These are phyloP conservation scores for Drosophila macrothrix DNA, from an alignment of 2,888 invertebrate species.

Conservation along the genomic window DNA sequence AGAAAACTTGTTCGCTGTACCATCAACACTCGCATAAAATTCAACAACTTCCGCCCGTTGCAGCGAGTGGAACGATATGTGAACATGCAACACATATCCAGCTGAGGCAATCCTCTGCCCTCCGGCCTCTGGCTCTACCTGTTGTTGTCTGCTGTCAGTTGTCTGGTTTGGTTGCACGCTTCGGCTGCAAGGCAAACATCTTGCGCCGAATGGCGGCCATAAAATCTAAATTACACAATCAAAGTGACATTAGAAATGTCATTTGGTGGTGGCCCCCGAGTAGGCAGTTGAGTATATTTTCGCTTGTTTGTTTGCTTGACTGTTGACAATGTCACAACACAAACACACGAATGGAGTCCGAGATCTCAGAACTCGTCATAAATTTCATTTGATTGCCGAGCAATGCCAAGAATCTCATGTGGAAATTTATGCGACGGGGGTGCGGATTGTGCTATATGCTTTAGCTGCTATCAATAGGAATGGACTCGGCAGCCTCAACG, in stretches of 20 bases:
- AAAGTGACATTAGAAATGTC: conserved; percentile 75
- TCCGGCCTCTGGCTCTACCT: conserved; percentile 39
- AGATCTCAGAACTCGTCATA: conserved; percentile 59
- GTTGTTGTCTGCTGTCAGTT: conserved; percentile 31
- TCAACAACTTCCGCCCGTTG: conserved; percentile 64
- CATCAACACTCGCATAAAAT: conserved; percentile 62
- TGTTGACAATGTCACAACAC: conserved; percentile 79
- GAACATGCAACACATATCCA: conserved; percentile 43
- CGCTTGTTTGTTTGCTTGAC: conserved; percentile 55
- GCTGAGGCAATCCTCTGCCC: conserved; percentile 9
- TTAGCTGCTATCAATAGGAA: conserved; percentile 42
- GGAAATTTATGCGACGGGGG: conserved; percentile 69
- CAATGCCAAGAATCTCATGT: conserved; percentile 68
- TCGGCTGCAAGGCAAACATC: conserved; percentile 51
- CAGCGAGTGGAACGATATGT: conserved; percentile 45
- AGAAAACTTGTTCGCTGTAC: conserved; percentile 12
- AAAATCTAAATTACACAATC: conserved; percentile 76
- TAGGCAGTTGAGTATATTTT: conserved; percentile 29
- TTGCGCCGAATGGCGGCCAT: conserved; percentile 60
- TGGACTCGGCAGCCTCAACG: conserved; percentile 60
- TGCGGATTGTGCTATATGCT: conserved; percentile 20
- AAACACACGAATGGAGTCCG: conserved; percentile 43
- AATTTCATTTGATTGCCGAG: conserved; percentile 75
- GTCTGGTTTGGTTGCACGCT: conserved; percentile 40
- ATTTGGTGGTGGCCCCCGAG: conserved; percentile 48